Percentiles rank a stretch among this genome's conserved stretches.
phyloP scores from a whole-genome alignment of 2,888 invertebrate genomes.

The Drosophila fungiperda region DNA sequence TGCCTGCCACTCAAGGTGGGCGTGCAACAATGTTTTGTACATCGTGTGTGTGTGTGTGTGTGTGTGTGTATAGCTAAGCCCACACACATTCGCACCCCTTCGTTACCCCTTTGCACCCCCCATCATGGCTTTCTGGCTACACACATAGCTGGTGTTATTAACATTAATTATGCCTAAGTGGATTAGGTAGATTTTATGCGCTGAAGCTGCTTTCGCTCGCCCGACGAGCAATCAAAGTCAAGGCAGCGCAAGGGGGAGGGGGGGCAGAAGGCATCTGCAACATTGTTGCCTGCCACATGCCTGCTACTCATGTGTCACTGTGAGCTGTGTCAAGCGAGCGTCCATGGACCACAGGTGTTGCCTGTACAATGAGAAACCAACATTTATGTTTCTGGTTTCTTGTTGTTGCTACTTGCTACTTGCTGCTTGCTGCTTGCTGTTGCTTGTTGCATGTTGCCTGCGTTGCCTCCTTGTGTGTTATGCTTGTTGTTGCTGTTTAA shows the following conservation, averaged over 20 bases:
- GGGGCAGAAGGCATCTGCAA: slow-evolving; percentile 21
- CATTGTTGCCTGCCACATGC: slow-evolving; percentile 30
- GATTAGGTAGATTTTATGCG: slow-evolving; percentile 70
- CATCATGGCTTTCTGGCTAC: not conserved
- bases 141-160: slow-evolving; percentile 68
- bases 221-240: slow-evolving; percentile 38
- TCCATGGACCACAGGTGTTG: slow-evolving; percentile 52
- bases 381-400: slow-evolving; percentile 24
- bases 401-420: slow-evolving; percentile 3
- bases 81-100: not conserved
- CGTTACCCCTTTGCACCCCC: not conserved
- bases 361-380: slow-evolving; percentile 35
- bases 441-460: slow-evolving; percentile 6
- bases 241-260: slow-evolving; percentile 3
- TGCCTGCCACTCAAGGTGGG: slow-evolving; percentile 7
- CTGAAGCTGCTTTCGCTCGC: slow-evolving; percentile 42
- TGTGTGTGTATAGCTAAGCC: not conserved
- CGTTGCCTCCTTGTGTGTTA: slow-evolving; percentile 17
- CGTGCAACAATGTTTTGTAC: slow-evolving; percentile 8
- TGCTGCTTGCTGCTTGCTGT: not conserved
- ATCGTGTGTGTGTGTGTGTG: not conserved
- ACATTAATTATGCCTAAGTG: slow-evolving; percentile 71
- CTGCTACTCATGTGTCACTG: slow-evolving; percentile 44
- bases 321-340: slow-evolving; percentile 2
- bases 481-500: slow-evolving; percentile 45